These are phyloP conservation scores for Simalia tracyae DNA, from an alignment of 2,797 vertebrate species.

Conservation along the genomic window DNA sequence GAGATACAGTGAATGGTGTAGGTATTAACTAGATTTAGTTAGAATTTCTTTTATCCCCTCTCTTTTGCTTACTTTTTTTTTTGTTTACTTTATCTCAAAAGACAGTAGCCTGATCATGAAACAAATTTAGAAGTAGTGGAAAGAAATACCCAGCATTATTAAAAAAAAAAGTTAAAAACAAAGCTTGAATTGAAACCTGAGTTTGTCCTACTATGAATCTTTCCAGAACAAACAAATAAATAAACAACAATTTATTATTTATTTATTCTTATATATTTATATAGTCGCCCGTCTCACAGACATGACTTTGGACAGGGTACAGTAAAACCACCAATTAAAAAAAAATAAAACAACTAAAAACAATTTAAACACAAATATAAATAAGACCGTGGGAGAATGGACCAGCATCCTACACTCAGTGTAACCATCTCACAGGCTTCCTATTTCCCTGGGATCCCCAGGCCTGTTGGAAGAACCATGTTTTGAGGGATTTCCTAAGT, in stretches of 20 bases:
- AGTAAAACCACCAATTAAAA: background rate
- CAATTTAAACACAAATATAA: background rate
- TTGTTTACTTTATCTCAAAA: too few species aligned
- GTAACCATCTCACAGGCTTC: too few species aligned
- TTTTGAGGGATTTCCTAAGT: background rate
- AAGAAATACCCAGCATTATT: background rate
- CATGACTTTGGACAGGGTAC: background rate
- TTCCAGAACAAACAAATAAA: background rate
- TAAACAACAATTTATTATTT: background rate
- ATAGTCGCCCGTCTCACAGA: background rate
- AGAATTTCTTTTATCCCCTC: too few species aligned
- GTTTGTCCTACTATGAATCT: background rate
- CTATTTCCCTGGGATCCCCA: background rate
- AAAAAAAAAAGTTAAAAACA: background rate
- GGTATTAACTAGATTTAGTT: too few species aligned
- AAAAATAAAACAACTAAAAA: background rate
- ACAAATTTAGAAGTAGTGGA: too few species aligned
- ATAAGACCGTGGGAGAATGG: background rate
- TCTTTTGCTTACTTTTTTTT: too few species aligned
- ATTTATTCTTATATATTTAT: background rate
- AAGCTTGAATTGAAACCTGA: background rate
- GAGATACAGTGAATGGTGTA: too few species aligned
- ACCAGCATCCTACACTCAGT: background rate
- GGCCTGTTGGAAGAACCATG: too few species aligned
- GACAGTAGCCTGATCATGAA: too few species aligned